Percentiles rank a stretch among this genome's conserved stretches.
Conservation (phyloP, 2,797 vertebrate genomes). For the Bucorvus abyssinicus region DNA sequence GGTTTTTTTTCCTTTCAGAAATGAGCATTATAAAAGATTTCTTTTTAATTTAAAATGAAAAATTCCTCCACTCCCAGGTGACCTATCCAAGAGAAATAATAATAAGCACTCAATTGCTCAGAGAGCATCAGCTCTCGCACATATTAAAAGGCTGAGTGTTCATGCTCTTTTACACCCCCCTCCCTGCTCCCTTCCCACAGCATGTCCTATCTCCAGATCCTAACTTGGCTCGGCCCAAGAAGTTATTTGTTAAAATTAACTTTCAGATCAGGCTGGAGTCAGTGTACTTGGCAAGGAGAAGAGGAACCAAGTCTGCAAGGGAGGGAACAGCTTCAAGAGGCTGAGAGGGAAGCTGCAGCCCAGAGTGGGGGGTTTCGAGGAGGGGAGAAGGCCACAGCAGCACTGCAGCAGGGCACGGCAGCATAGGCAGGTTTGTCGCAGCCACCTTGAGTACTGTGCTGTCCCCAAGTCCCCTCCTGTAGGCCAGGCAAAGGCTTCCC, state of each 20-base stretch:
- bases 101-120: constrained; percentile 62
- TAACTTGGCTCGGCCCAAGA: constrained; percentile 38
- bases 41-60: constrained; percentile 70
- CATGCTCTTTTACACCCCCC: not conserved
- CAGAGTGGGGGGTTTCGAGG: not conserved
- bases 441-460: not conserved
- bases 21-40: constrained; percentile 63
- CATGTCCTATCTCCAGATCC: constrained; percentile 61
- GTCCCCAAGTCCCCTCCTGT: not conserved
- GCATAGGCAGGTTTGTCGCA: not conserved
- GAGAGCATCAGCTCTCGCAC: constrained; percentile 64
- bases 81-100: constrained; percentile 64
- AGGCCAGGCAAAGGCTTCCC: not conserved
- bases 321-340: not conserved
- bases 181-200: not conserved
- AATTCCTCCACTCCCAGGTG: constrained; percentile 58
- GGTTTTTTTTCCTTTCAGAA: constrained; percentile 6
- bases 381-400: not conserved
- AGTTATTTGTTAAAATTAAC: constrained; percentile 68
- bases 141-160: constrained; percentile 19
- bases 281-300: constrained; percentile 46
- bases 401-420: not conserved
- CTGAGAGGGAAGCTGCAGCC: not conserved
- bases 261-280: constrained; percentile 58
- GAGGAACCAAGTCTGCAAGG: constrained; percentile 23